Conservation (phyloP, 2,113 vertebrate species). For the Mesoclemmys tuberculata region DNA sequence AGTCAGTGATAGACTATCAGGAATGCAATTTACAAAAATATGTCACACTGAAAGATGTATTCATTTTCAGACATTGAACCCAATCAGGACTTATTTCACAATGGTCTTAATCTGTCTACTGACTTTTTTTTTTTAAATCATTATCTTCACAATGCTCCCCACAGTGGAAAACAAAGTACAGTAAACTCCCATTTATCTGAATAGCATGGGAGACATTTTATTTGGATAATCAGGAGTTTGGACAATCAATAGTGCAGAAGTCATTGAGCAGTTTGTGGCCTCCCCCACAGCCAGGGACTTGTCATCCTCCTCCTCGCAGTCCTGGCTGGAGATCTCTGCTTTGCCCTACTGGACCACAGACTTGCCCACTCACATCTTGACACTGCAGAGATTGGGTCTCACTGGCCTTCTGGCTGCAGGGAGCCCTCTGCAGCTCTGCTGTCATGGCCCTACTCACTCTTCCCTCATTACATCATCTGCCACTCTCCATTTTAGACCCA, state of each 20-base stretch:
- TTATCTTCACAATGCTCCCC: background rate
- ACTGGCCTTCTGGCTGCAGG: background rate
- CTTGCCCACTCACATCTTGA: background rate
- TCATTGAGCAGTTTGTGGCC: background rate
- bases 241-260: background rate
- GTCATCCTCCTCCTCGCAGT: background rate
- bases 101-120: background rate
- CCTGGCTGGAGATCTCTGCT: background rate
- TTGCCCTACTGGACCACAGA: too few species aligned
- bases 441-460: background rate
- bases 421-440: background rate
- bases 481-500: background rate
- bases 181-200: background rate
- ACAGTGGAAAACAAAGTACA: background rate
- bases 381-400: background rate
- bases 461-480: background rate
- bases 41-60: background rate
- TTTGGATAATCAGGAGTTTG: background rate
- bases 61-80: slow-evolving; percentile 1
- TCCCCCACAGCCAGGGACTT: background rate
- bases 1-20: too few species aligned
- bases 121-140: background rate
- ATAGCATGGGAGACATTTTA: background rate
- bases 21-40: background rate
- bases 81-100: background rate